These are phyloP conservation scores for Chesias legatella DNA, from an alignment of 2,888 invertebrate species.

Conservation along the genomic window DNA sequence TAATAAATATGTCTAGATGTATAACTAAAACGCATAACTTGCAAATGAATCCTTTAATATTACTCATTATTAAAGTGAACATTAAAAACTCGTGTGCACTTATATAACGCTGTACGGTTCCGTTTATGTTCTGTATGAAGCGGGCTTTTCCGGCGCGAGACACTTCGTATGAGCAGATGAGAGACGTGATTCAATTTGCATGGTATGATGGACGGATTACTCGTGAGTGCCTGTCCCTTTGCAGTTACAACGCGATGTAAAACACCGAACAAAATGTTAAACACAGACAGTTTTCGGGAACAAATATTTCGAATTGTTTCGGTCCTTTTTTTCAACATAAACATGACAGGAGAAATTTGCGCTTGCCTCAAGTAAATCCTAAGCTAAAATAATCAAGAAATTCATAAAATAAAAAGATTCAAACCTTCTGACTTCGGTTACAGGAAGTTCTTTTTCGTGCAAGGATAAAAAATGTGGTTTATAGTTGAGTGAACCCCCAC, in stretches of 20 bases:
- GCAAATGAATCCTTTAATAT: background rate
- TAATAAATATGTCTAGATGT: too few relatives aligned
- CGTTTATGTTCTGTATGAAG: slow-evolving; percentile 29
- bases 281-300: too few relatives aligned
- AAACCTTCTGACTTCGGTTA: slow-evolving; percentile 26
- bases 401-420: slow-evolving; percentile 9
- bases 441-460: slow-evolving; percentile 45
- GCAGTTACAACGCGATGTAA: slow-evolving; percentile 30
- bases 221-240: slow-evolving; percentile 44
- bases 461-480: slow-evolving; percentile 61
- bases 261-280: too few relatives aligned
- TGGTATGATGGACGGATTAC: slow-evolving; percentile 72
- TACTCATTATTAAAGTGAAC: slow-evolving; percentile 6
- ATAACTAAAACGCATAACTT: too few relatives aligned
- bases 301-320: too few relatives aligned
- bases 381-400: background rate
- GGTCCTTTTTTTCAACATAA: too few relatives aligned
- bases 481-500: slow-evolving; percentile 56
- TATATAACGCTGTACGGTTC: slow-evolving; percentile 5
- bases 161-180: slow-evolving; percentile 61
- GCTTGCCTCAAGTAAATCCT: too few relatives aligned
- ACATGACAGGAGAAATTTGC: too few relatives aligned
- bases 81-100: slow-evolving; percentile 13
- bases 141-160: slow-evolving; percentile 43
- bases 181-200: slow-evolving; percentile 77